These are phyloP conservation scores for Myathropa florea DNA, from an alignment of 2,888 invertebrate genomes.

Conservation along the genomic window DNA sequence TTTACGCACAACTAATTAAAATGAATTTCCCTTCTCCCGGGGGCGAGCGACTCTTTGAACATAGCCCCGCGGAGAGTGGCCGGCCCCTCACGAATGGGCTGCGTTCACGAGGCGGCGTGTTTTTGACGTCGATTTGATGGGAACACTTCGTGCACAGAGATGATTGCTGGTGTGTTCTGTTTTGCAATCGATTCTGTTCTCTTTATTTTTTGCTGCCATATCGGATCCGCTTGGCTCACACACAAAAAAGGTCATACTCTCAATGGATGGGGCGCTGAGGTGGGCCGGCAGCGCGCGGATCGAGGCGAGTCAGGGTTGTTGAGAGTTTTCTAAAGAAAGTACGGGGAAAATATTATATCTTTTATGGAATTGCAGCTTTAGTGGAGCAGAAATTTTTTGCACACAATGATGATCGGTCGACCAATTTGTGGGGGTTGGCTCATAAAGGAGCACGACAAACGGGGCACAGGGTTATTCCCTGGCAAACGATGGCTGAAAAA, in stretches of 20 bases:
- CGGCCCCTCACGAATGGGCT: not conserved
- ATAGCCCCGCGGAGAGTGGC: too few species aligned
- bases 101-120: not conserved
- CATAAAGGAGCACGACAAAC: slow-evolving; percentile 22
- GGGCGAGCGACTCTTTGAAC: not conserved
- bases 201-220: not conserved
- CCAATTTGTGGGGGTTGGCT: slow-evolving; percentile 41
- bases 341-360: slow-evolving; percentile 5
- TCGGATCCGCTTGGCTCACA: not conserved
- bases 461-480: slow-evolving; percentile 1
- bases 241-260: slow-evolving; percentile 57
- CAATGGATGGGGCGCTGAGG: slow-evolving; percentile 17
- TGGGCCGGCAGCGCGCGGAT: not conserved
- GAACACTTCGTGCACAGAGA: not conserved
- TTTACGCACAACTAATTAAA: slow-evolving; percentile 19
- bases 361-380: slow-evolving; percentile 61
- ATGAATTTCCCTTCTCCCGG: slow-evolving; percentile 20
- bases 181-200: not conserved
- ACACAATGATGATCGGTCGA: slow-evolving; percentile 64
- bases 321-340: slow-evolving; percentile 22
- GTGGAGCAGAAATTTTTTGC: slow-evolving; percentile 58
- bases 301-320: not conserved
- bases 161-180: not conserved
- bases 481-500: not conserved
- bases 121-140: not conserved